Evolutionary conservation across 1,140 invertebrate species (phyloP), one percentile per base, ranked within the genome.

Genomic region (Drosophila oshimai): DNA sequence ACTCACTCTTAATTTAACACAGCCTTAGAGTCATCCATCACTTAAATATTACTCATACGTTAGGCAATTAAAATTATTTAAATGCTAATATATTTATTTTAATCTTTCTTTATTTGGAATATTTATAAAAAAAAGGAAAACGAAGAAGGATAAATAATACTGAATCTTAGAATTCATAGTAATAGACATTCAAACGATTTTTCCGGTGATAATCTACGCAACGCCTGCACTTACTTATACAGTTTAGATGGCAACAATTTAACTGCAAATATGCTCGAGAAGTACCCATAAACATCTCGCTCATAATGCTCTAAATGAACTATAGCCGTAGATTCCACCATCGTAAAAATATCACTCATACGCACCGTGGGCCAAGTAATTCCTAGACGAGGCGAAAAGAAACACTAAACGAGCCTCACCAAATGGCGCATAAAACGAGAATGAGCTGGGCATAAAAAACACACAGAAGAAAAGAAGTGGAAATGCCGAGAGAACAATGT

Each of bases 341-440:
- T 37, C 51, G 28, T 61, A 45, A 72, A 72, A 72, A 72, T 72
- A 72, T 72, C 67, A 72, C 68, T 72, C 68, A 72, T 72, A 72
- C 68, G 68, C 54, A 72, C 64, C 29, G 64, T 70, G 65, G 34
- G 42, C 13, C 22, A 37, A 20, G 26, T 50, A 49, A 33, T 4
- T 34, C 68, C 54, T 62, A 62, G 58, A 17, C 15, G 9, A 51
- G 31, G 17, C 17, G 13, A 20, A 34, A 28, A 22, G 39, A 55
- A 28, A 22, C 47, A 55, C 26, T 46, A 41, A 57, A 46, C 20
- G 34, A 46, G 42, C 10, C 31, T 20, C 26, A 44, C 44, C 54
- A 39, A 61, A 61, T 24, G 44, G 55, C 67, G 39, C 68, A 71
- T 72, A 71, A 71, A 71, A 60, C 15, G 28, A 58, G 36, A 45